Evolutionary conservation across 2,797 vertebrate species (phyloP).

Genomic region (Thunnus albacares): DNA sequence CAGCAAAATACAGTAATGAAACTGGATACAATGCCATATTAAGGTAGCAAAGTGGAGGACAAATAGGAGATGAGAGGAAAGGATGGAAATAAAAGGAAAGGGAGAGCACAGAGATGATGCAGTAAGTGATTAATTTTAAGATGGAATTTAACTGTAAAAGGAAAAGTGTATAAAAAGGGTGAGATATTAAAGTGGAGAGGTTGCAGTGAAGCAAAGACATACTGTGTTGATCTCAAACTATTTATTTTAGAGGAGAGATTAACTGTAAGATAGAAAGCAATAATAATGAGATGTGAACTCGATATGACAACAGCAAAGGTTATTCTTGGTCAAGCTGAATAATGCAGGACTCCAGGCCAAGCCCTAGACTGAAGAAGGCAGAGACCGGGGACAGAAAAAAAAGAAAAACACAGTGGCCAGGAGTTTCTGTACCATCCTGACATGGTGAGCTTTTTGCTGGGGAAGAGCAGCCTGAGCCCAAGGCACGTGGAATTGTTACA

Average conservation of each 20-base stretch:
- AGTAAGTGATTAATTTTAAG: constrained; percentile 22
- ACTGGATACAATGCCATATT: constrained; percentile 38
- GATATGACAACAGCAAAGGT: constrained; percentile 49
- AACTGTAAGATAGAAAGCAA: constrained; percentile 36
- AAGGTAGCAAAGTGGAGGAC: constrained; percentile 27
- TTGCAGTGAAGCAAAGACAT: constrained; percentile 16
- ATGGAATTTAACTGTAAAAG: constrained; percentile 39
- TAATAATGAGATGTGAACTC: constrained; percentile 32
- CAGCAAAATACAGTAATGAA: constrained; percentile 23
- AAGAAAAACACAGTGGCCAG: background rate
- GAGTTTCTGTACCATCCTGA: constrained; percentile 56
- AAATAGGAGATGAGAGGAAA: constrained; percentile 19
- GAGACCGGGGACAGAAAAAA: constrained; percentile 27
- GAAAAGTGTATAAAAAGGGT: constrained; percentile 14
- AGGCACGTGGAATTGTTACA: constrained; percentile 80
- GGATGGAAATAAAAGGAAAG: constrained; percentile 12
- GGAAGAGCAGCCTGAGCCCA: constrained; percentile 76
- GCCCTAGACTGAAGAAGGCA: constrained; percentile 8
- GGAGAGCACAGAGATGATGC: background rate
- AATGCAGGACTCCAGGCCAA: constrained; percentile 64
- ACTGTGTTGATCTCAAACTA: background rate
- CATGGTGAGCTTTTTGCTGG: constrained; percentile 63
- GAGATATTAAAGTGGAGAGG: constrained; percentile 21
- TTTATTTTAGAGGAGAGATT: constrained; percentile 41
- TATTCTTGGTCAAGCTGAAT: constrained; percentile 67